Evolutionary conservation across 2,797 vertebrate species (phyloP).

Genomic region (Dallia pectoralis): DNA sequence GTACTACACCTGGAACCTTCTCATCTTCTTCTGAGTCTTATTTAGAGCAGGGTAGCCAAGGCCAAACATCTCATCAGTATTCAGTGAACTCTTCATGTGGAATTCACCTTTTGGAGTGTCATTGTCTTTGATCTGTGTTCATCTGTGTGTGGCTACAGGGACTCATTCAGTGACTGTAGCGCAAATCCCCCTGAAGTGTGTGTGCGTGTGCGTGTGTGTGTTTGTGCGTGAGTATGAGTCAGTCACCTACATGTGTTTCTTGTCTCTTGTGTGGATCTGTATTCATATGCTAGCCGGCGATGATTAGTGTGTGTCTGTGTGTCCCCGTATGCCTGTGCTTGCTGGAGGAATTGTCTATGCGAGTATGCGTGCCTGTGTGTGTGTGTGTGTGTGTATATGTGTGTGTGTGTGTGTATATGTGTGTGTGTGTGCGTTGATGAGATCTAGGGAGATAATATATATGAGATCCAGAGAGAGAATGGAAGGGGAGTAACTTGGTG

Average conservation of each 20-base stretch:
- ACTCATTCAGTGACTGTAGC: neutral
- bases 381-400: conserved; percentile 38
- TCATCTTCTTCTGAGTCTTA: conserved; percentile 51
- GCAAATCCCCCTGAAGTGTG: conserved; percentile 2
- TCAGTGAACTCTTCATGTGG: conserved; percentile 49
- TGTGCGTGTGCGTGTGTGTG: conserved; percentile 15
- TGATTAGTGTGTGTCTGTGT: conserved; percentile 32
- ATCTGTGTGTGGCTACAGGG: conserved; percentile 46
- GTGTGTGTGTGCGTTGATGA: conserved; percentile 28
- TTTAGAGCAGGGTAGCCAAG: conserved; percentile 48
- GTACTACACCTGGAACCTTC: conserved; percentile 55
- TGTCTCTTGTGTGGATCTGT: conserved; percentile 35
- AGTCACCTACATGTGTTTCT: conserved; percentile 44
- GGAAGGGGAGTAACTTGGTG: conserved; percentile 26
- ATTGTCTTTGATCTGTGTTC: conserved; percentile 67
- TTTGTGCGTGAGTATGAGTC: neutral
- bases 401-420: conserved; percentile 36
- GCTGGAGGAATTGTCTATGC: no score
- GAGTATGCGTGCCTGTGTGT: conserved; percentile 38
- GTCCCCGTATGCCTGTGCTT: no score
- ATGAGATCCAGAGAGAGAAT: neutral
- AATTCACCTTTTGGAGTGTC: conserved; percentile 52
- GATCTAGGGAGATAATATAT: neutral
- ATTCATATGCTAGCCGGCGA: conserved; percentile 46
- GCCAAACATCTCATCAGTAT: conserved; percentile 48